Percentiles rank a stretch among this genome's conserved stretches.
Conservation (phyloP, 2,797 vertebrate genomes). For the Falco cherrug region DNA sequence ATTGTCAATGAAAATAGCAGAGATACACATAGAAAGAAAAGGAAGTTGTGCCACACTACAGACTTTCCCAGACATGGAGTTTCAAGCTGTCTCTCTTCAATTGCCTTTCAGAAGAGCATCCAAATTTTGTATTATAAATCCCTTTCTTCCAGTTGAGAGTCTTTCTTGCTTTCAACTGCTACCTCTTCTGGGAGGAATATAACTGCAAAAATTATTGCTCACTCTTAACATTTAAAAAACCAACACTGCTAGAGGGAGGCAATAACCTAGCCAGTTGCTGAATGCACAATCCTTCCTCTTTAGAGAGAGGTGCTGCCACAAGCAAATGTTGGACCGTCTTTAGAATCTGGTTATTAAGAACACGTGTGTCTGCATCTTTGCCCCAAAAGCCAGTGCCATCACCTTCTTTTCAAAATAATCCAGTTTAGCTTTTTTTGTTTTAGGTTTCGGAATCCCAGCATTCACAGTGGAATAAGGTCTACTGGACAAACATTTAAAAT, state of each 20-base stretch:
- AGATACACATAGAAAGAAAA: neutral
- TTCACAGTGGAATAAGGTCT: neutral
- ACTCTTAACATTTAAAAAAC: neutral
- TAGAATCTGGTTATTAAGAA: neutral
- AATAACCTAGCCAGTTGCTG: neutral
- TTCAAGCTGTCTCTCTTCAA: neutral
- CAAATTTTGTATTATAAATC: conserved; percentile 4
- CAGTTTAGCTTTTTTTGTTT: neutral
- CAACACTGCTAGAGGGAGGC: neutral
- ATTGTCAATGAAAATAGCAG: neutral
- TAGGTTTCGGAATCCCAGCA: neutral
- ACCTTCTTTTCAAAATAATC: neutral
- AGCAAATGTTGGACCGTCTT: neutral
- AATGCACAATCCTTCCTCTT: neutral
- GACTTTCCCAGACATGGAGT: neutral
- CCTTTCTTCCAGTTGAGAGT: neutral
- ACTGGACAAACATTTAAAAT: neutral
- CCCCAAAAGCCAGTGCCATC: neutral
- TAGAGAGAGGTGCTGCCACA: neutral
- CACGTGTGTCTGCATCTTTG: neutral
- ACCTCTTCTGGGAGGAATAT: neutral
- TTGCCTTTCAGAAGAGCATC: neutral
- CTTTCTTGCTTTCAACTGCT: conserved; percentile 32
- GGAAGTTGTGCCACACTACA: neutral
- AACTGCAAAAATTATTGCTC: neutral